phyloP scores from a whole-genome alignment of 2,113 vertebrate species.

The Pagrus major region DNA sequence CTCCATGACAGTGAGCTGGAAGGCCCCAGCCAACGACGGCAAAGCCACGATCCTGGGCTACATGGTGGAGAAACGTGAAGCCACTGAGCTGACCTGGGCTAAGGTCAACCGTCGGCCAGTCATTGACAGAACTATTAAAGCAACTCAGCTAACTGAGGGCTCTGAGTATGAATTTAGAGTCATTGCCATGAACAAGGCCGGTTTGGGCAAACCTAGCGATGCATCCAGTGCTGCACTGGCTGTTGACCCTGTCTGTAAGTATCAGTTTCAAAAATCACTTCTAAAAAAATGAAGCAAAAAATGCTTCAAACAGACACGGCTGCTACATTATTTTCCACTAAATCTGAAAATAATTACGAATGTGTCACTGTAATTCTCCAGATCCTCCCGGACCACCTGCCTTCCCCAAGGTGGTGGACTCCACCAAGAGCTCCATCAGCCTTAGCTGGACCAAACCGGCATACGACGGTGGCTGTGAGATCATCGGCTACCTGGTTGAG shows the following conservation, averaged over 20 bases:
- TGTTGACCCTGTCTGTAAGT: constrained; percentile 96
- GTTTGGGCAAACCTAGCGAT: constrained; percentile 95
- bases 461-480: constrained; percentile 97
- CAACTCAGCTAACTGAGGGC: constrained; percentile 92
- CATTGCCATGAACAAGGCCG: constrained; percentile 96
- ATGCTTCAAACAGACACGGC: neutral
- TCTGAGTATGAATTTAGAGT: constrained; percentile 97
- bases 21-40: constrained; percentile 94
- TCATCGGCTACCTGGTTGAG: constrained; percentile 96
- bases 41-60: constrained; percentile 94
- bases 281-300: neutral
- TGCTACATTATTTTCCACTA: neutral
- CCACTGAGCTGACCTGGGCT: constrained; percentile 92
- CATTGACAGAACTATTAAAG: constrained; percentile 97
- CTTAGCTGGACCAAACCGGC: constrained; percentile 97
- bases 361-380: constrained; percentile 61
- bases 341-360: neutral
- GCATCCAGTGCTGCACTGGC: constrained; percentile 91
- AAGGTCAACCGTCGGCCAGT: constrained; percentile 95
- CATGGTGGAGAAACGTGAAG: constrained; percentile 96
- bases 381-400: constrained; percentile 98
- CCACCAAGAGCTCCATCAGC: constrained; percentile 91
- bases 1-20: constrained; percentile 99
- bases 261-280: neutral
- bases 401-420: constrained; percentile 96